These are phyloP conservation scores for Caenorhabditis drosophilae DNA, from an alignment of 2,888 invertebrate species.

Conservation along the genomic window DNA sequence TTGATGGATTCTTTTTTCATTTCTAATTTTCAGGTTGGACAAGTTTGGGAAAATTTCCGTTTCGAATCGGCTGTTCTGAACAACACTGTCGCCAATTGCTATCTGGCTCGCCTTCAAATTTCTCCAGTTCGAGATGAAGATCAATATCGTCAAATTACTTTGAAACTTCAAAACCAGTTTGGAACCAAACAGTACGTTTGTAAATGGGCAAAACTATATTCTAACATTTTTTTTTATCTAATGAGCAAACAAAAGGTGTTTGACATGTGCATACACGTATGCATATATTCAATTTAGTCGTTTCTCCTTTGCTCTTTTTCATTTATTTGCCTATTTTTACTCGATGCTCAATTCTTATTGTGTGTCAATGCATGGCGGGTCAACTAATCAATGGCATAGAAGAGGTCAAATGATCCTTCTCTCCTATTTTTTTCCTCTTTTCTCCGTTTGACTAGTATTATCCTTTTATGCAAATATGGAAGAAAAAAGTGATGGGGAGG, in stretches of 20 bases:
- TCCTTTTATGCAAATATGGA: constrained; percentile 33
- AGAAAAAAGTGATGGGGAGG: constrained; percentile 9
- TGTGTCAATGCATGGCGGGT: constrained; percentile 18
- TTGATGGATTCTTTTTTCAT: no score
- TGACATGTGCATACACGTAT: no score
- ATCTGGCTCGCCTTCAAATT: constrained; percentile 61
- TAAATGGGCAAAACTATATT: no score
- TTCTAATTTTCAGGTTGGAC: constrained; percentile 51
- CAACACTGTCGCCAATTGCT: constrained; percentile 66
- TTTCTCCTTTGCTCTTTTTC: no score
- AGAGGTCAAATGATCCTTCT: constrained; percentile 16
- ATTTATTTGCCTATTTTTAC: no score
- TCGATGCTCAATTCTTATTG: no score
- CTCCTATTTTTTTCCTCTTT: background rate
- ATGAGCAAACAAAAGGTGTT: no score
- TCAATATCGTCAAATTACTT: constrained; percentile 59
- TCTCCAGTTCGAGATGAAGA: constrained; percentile 64
- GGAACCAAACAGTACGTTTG: constrained; percentile 55
- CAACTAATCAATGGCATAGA: background rate
- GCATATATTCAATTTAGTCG: no score
- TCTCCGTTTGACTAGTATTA: constrained; percentile 3
- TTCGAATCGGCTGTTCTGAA: constrained; percentile 64
- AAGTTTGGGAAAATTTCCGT: constrained; percentile 67
- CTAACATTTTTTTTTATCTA: no score
- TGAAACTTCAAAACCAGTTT: constrained; percentile 64